Evolutionary conservation across 2,888 invertebrate species (phyloP).

Genomic region (Myopa testacea): DNA sequence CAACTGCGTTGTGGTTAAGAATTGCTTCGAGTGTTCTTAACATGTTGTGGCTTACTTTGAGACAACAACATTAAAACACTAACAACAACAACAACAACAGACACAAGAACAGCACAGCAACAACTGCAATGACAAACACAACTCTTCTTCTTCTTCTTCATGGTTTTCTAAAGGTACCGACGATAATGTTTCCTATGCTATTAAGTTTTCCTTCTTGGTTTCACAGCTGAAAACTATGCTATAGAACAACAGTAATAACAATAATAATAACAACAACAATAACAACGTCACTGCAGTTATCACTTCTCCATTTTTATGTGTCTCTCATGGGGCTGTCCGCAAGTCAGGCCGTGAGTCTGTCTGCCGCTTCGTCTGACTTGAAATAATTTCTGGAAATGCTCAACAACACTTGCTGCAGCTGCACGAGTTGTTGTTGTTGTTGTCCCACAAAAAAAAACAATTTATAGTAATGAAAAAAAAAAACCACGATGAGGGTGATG

Average conservation of each 20-base stretch:
- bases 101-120: neutral
- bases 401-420: slow-evolving; percentile 9
- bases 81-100: slow-evolving; percentile 13
- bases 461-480: too few species aligned
- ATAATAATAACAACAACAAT: neutral
- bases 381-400: slow-evolving; percentile 14
- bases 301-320: neutral
- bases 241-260: neutral
- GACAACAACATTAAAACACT: slow-evolving; percentile 2
- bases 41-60: neutral
- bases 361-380: neutral
- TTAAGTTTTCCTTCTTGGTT: too few species aligned
- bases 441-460: too few species aligned
- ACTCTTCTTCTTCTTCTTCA: neutral
- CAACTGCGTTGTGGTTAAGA: neutral
- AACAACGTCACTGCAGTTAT: slow-evolving; percentile 5
- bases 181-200: neutral
- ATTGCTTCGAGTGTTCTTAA: neutral
- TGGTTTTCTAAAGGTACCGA: neutral
- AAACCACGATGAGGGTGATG: too few species aligned
- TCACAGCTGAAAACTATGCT: too few species aligned
- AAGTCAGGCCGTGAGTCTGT: neutral
- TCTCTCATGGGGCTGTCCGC: too few species aligned
- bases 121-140: too few species aligned
- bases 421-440: neutral